phyloP scores from a whole-genome alignment of 2,888 invertebrate species.

The Hydrotaea diabolus region DNA sequence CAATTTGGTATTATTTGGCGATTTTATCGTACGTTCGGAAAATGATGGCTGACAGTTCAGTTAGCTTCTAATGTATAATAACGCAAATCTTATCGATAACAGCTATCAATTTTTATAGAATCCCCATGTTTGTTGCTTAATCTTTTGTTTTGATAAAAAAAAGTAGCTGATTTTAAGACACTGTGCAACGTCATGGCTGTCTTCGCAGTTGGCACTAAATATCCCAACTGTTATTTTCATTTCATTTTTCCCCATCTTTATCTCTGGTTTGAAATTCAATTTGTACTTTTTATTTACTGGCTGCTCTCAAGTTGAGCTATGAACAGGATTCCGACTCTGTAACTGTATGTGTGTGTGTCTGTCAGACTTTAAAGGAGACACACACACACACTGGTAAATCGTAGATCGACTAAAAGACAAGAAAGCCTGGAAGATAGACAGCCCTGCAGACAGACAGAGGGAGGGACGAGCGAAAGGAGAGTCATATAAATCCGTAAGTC shows the following conservation, averaged over 20 bases:
- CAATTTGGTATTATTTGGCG: too few relatives aligned
- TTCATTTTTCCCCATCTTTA: constrained; percentile 35
- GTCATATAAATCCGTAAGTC: constrained; percentile 41
- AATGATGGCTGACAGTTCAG: too few relatives aligned
- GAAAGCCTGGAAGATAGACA: background rate
- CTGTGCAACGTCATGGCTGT: constrained; percentile 2
- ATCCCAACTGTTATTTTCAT: constrained; percentile 43
- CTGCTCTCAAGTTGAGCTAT: constrained; percentile 13
- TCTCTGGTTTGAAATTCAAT: constrained; percentile 37
- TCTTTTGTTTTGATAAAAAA: too few relatives aligned
- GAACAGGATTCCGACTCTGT: constrained; percentile 5
- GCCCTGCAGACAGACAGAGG: background rate
- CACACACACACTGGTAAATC: background rate
- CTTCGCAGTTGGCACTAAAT: constrained; percentile 19
- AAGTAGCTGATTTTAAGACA: background rate
- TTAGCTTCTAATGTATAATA: too few relatives aligned
- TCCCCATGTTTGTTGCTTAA: too few relatives aligned
- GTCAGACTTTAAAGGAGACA: background rate
- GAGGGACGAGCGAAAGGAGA: too few relatives aligned
- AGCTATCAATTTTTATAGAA: too few relatives aligned
- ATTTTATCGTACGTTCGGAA: too few relatives aligned
- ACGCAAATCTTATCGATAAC: too few relatives aligned
- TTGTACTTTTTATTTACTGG: constrained; percentile 40
- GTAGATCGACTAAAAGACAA: background rate
- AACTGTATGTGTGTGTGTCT: background rate